phyloP scores from a whole-genome alignment of 2,888 invertebrate species.

The Cephalotes varians region DNA sequence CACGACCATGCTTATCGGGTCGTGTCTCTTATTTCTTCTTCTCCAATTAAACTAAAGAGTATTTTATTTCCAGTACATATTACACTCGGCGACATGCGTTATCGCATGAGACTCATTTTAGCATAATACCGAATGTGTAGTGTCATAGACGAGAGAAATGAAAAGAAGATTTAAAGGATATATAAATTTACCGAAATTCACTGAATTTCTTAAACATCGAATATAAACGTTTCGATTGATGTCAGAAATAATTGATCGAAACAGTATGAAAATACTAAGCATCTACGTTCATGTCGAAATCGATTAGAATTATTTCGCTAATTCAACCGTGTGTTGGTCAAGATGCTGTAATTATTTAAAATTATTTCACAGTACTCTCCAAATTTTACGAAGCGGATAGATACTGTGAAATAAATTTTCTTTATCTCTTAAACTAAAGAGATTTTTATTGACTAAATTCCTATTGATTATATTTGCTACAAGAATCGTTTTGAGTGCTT shows the following conservation, averaged over 20 bases:
- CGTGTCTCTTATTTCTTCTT: conserved; percentile 1
- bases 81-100: not conserved
- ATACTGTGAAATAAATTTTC: no score
- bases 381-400: not conserved
- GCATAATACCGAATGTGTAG: not conserved
- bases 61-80: not conserved
- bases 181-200: not conserved
- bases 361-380: not conserved
- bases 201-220: not conserved
- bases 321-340: not conserved
- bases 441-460: not conserved
- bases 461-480: no score
- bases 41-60: conserved; percentile 11
- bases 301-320: not conserved
- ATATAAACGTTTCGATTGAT: not conserved
- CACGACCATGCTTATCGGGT: conserved; percentile 8
- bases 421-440: not conserved
- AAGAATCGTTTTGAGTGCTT: not conserved
- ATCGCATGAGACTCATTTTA: not conserved
- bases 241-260: not conserved
- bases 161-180: not conserved
- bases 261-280: not conserved
- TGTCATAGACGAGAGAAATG: not conserved
- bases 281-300: not conserved
- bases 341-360: not conserved